These are phyloP conservation scores for Morpho deidamia DNA, from an alignment of 2,888 invertebrate genomes.

Conservation along the genomic window DNA sequence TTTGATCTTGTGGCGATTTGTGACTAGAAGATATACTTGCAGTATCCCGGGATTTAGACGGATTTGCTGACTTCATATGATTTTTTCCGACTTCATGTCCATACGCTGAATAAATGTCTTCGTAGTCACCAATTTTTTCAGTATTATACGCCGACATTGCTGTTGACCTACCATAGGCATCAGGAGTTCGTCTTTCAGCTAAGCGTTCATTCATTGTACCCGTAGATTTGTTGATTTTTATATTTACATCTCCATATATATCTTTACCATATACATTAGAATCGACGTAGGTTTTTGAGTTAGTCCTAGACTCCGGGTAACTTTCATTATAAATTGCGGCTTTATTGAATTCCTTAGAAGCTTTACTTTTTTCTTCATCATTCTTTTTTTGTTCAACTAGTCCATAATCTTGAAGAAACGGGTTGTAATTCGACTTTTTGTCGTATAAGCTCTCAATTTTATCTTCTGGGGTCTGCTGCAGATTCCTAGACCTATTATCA, in stretches of 20 bases:
- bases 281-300: conserved; percentile 38
- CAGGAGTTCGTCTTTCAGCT: conserved; percentile 87
- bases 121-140: conserved; percentile 82
- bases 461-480: conserved; percentile 39
- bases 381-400: conserved; percentile 37
- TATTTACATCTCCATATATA: conserved; percentile 54
- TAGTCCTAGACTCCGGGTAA: conserved; percentile 39
- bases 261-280: conserved; percentile 48
- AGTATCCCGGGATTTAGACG: conserved; percentile 49
- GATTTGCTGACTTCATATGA: conserved; percentile 81
- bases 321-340: conserved; percentile 37
- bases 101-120: conserved; percentile 82
- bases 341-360: conserved; percentile 12
- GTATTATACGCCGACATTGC: conserved; percentile 62
- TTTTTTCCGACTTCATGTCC: conserved; percentile 63
- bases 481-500: conserved; percentile 61
- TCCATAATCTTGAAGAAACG: conserved; percentile 55
- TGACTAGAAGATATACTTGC: conserved; percentile 46
- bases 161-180: conserved; percentile 86
- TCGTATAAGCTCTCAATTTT: conserved; percentile 56
- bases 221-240: conserved; percentile 41
- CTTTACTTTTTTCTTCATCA: conserved; percentile 27
- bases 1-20: conserved; percentile 41
- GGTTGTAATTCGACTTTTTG: conserved; percentile 54
- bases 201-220: conserved; percentile 55